Evolutionary conservation across 2,113 vertebrate species (phyloP).

Genomic region (Myiozetetes cayanensis): DNA sequence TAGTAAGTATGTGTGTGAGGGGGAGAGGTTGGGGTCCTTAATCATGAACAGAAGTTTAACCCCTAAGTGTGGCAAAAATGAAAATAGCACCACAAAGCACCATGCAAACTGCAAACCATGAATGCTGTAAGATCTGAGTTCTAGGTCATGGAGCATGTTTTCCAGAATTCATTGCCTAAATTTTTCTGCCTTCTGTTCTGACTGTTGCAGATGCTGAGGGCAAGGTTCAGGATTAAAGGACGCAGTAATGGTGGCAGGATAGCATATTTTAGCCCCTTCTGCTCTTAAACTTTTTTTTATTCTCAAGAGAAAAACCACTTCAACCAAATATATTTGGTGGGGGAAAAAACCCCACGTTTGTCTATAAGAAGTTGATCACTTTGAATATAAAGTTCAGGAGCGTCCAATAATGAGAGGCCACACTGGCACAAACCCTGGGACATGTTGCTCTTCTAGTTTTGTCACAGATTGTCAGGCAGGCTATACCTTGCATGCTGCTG

Average conservation of each 20-base stretch:
- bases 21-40: background rate
- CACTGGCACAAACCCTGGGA: background rate
- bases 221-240: background rate
- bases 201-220: background rate
- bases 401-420: background rate
- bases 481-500: background rate
- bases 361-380: background rate
- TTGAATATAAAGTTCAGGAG: background rate
- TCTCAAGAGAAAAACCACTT: background rate
- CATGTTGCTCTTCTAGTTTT: background rate
- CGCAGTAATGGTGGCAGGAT: background rate
- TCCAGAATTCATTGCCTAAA: background rate
- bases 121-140: background rate
- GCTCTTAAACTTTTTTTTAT: background rate
- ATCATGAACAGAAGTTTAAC: conserved; percentile 25
- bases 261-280: background rate
- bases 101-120: background rate
- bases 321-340: background rate
- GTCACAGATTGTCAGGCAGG: background rate
- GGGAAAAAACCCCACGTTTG: background rate
- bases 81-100: background rate
- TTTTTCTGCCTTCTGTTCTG: background rate
- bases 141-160: accelerated
- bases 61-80: background rate
- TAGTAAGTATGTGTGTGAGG: background rate